Evolutionary conservation across 1,140 invertebrate species (phyloP).

Genomic region (Zaprionus capensis): DNA sequence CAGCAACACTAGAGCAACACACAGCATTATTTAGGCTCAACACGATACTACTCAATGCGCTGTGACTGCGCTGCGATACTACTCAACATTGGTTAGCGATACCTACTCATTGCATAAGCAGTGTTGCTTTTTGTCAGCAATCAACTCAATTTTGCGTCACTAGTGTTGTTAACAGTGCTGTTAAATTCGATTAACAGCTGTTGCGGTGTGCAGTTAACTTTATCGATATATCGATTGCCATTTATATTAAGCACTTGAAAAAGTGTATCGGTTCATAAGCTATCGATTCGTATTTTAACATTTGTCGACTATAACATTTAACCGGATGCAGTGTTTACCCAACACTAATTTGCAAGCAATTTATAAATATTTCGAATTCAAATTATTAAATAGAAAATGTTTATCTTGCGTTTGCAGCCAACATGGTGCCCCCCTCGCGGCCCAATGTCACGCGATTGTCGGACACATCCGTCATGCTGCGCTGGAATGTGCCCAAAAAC

Average conservation of each 20-base stretch:
- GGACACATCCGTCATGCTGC: conserved; percentile 96
- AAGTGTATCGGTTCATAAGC: not conserved
- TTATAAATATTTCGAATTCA: not conserved
- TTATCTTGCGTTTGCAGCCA: conserved; percentile 81
- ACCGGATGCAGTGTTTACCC: not conserved
- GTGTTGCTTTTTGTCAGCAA: not conserved
- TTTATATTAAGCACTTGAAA: not conserved
- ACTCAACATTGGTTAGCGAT: conserved; percentile 25
- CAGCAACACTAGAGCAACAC: conserved; percentile 13
- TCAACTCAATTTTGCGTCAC: conserved; percentile 17
- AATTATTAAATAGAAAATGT: conserved; percentile 5
- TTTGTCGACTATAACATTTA: not conserved
- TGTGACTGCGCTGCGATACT: conserved; percentile 28
- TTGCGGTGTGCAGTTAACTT: not conserved
- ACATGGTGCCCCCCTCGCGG: conserved; percentile 93
- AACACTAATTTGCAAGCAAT: not conserved
- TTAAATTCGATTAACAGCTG: not conserved
- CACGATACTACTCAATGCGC: conserved; percentile 44
- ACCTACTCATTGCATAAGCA: conserved; percentile 30
- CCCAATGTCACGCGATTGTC: conserved; percentile 94
- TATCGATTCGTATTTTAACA: not conserved
- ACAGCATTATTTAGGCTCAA: conserved; percentile 57
- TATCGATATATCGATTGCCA: not conserved
- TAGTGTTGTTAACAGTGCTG: conserved; percentile 4
- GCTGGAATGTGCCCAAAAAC: conserved; percentile 93